Base-by-base conservation (phyloP, 1,140 invertebrate species). In the Pseudobourletiella spinata region DNA sequence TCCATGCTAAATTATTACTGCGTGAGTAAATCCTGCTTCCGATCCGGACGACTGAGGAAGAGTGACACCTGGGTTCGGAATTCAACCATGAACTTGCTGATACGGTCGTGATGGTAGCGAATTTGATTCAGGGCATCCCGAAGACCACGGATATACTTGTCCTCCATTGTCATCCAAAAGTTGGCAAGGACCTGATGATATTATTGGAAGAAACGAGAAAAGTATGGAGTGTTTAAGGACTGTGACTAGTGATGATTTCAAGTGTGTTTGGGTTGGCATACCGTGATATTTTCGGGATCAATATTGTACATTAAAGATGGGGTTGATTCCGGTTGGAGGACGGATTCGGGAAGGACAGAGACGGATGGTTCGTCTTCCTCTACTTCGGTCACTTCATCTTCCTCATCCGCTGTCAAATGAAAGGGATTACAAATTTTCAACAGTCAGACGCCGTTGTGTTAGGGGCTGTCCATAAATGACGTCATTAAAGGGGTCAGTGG, bases 1-100 rank as follows among this genome's bases (percentile, higher is more conserved):
- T n/a, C n/a, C n/a, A n/a, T n/a, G n/a, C n/a, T n/a, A n/a, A 39
- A 39, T 39, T 39, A 51, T 14, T 51, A 51, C 48, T 51, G 48
- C 14, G 48, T 26, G 6, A 51, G 24, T 26, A 51, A 26, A 51
- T 26, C 24, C 24, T 51, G 48, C 24, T 51, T 51, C 4, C 6
- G 3, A 51, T 51, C 48, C 8, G 48, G 48, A 18, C 48, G 48
- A 6, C 14, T 26, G 8, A 51, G 20, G 28, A 51, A 51, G 11
- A 26, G 22, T 15, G 6, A 3, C 48, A 51, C 8, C 14, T 51
- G 8, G 14, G 14, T 26, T 22, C 48, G 48, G n/a, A 51, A 26
- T 8, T 51, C 20, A 4, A 25, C n/a, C 8, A 26, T 8, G n/a
- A 6, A 51, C 6, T 51, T 6, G 6, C 22, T 26, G 3, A 51